These are phyloP conservation scores for Geopemphigus sp. DNA, from an alignment of 1,140 invertebrate genomes.

Conservation along the genomic window DNA sequence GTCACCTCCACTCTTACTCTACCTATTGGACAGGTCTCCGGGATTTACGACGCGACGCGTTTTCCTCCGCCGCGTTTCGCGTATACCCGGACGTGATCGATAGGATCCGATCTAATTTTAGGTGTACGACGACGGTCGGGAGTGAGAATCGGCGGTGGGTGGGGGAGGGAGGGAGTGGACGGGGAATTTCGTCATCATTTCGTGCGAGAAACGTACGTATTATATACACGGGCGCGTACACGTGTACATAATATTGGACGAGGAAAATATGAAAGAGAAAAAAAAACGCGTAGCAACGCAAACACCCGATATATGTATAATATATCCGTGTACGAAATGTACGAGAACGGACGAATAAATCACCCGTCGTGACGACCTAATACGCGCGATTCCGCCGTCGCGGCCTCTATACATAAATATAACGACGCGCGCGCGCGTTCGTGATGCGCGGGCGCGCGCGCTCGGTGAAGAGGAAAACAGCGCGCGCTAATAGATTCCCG, in stretches of 20 bases:
- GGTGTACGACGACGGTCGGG: too few relatives aligned
- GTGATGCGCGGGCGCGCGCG: neutral
- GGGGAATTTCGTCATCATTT: conserved; percentile 19
- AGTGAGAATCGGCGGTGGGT: too few relatives aligned
- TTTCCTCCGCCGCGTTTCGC: too few relatives aligned
- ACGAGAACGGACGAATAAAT: conserved; percentile 40
- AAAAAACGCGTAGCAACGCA: neutral
- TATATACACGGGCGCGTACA: neutral
- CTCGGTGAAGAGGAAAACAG: neutral
- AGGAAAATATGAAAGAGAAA: neutral
- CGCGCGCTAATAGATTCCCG: conserved; percentile 42
- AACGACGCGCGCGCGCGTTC: neutral
- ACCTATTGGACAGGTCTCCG: too few relatives aligned
- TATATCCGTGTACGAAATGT: neutral
- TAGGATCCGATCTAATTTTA: conserved; percentile 47
- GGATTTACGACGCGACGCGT: too few relatives aligned
- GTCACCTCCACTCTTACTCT: neutral
- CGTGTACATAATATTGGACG: too few relatives aligned
- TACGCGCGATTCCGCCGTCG: conserved; percentile 13
- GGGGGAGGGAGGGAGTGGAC: too few relatives aligned
- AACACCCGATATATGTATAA: neutral
- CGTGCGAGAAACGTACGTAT: neutral
- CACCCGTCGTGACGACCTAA: conserved; percentile 42
- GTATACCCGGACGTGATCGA: conserved; percentile 46
- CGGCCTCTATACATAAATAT: neutral